Evolutionary conservation across 2,797 vertebrate species (phyloP).

Genomic region (Anguilla anguilla): DNA sequence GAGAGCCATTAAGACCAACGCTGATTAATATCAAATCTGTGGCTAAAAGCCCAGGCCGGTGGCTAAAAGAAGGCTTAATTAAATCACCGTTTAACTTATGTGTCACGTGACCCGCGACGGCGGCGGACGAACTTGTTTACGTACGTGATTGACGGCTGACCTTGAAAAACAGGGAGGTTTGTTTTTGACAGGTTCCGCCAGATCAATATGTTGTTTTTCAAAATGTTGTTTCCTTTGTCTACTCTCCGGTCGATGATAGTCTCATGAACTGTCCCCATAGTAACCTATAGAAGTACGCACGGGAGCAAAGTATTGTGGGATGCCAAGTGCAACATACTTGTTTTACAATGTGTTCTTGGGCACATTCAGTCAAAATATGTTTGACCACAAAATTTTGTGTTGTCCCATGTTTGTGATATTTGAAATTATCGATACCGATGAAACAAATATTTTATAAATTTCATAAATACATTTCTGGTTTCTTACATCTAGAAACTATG

Average conservation of each 20-base stretch:
- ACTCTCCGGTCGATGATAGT: slow-evolving; percentile 4
- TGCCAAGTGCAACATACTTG: background rate
- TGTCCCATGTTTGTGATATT: background rate
- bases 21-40: slow-evolving; percentile 57
- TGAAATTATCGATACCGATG: no score
- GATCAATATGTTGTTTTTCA: slow-evolving; percentile 27
- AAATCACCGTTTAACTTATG: slow-evolving; percentile 47
- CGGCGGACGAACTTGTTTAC: slow-evolving; percentile 29
- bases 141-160: slow-evolving; percentile 24
- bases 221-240: slow-evolving; percentile 25
- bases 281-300: background rate
- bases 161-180: slow-evolving; percentile 21
- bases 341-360: background rate
- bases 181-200: slow-evolving; percentile 24
- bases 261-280: background rate
- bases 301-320: background rate
- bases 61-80: slow-evolving; percentile 38
- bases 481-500: no score
- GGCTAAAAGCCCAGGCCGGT: slow-evolving; percentile 50
- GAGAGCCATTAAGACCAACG: slow-evolving; percentile 49
- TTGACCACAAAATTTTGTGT: background rate
- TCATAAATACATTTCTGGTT: no score
- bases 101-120: slow-evolving; percentile 31
- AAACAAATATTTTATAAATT: no score
- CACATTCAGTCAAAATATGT: background rate